Conservation (phyloP, 2,113 vertebrate species). For the Ictalurus punctatus region DNA sequence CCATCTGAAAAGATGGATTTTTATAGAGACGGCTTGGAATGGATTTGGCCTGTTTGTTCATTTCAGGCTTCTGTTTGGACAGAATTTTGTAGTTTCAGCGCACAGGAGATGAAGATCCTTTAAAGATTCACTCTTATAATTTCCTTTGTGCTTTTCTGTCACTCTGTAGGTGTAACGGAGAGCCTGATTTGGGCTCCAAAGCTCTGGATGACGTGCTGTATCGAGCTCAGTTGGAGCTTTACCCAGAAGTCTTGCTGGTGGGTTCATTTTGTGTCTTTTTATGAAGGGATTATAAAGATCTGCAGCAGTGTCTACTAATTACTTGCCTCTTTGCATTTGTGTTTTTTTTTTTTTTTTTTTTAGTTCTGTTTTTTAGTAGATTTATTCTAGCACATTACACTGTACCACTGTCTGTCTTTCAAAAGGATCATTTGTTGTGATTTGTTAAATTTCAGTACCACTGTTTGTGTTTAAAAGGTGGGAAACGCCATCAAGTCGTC, state of each 20-base stretch:
- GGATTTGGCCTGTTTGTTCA: not conserved
- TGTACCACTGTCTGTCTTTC: not conserved
- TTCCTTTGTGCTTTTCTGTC: not conserved
- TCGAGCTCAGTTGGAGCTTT: slow-evolving; percentile 92
- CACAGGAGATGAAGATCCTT: not conserved
- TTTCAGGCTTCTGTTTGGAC: not conserved
- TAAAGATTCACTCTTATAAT: not conserved
- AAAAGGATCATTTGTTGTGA: not conserved
- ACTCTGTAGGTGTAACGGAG: slow-evolving; percentile 88
- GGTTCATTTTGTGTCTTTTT: slow-evolving; percentile 59
- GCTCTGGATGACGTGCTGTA: slow-evolving; percentile 95
- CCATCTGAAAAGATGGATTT: not conserved
- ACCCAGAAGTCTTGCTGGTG: slow-evolving; percentile 95
- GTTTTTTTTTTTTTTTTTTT: not conserved
- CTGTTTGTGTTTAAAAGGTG: slow-evolving; percentile 72
- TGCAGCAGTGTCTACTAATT: slow-evolving; percentile 67
- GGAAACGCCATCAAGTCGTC: slow-evolving; percentile 97
- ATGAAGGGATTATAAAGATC: slow-evolving; percentile 6
- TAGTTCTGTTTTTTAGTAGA: not conserved
- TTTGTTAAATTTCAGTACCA: not conserved
- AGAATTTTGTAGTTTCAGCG: not conserved
- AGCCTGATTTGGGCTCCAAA: slow-evolving; percentile 90
- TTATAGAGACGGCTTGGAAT: not conserved
- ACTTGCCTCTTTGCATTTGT: slow-evolving; percentile 12
- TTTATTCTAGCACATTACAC: slow-evolving; percentile 9